A percentile compares a stretch with the other conserved stretches of the same genome.
Evolutionary conservation across 2,113 vertebrate species (phyloP).

Genomic region (Poecilia latipinna): DNA sequence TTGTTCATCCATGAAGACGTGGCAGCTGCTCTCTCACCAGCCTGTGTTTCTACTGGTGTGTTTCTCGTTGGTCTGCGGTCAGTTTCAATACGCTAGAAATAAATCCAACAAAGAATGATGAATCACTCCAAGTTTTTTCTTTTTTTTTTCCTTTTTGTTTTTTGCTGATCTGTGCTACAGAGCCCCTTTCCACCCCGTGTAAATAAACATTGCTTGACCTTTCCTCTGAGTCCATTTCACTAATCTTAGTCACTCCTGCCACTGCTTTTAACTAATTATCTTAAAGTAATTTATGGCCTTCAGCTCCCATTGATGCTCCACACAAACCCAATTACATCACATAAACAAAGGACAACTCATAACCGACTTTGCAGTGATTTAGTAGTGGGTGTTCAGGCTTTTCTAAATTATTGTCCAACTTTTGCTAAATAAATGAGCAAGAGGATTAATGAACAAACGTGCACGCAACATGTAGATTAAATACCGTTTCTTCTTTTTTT

Average conservation of each 20-base stretch:
- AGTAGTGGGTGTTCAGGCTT: neutral
- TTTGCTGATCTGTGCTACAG: neutral
- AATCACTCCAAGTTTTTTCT: neutral
- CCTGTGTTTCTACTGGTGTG: neutral
- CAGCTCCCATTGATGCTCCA: neutral
- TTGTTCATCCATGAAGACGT: neutral
- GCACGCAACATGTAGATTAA: neutral
- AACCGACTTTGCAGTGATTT: neutral
- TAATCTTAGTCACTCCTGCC: conserved; percentile 2
- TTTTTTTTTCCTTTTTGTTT: neutral
- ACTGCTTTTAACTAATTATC: conserved; percentile 6
- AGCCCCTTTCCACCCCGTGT: neutral
- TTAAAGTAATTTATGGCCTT: neutral
- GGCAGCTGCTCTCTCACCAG: neutral
- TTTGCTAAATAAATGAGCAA: neutral
- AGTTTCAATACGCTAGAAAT: neutral
- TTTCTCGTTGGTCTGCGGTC: neutral
- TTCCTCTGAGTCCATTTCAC: conserved; percentile 1
- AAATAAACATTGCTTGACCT: conserved; percentile 18
- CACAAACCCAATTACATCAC: neutral
- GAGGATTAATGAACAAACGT: neutral
- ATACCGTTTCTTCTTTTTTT: neutral
- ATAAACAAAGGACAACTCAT: neutral
- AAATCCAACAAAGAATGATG: neutral
- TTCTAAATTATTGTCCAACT: neutral